These are phyloP conservation scores for Hydropotes inermis DNA, from an alignment of 2,113 vertebrate genomes.

Conservation along the genomic window DNA sequence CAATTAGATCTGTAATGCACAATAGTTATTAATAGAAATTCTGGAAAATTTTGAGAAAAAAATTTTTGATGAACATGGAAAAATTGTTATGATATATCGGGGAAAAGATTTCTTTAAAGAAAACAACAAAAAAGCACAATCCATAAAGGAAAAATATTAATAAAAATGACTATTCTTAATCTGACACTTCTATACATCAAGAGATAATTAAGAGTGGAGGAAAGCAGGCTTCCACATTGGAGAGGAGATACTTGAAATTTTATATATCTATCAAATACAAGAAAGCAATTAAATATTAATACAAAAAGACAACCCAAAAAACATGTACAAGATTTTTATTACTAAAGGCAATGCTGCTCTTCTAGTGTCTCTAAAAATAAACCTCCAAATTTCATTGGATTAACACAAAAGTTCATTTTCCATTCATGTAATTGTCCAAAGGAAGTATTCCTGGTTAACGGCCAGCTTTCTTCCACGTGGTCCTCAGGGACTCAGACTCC, in stretches of 20 bases:
- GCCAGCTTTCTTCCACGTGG: not conserved
- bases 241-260: slow-evolving; percentile 6
- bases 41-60: not conserved
- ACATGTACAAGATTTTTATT: not conserved
- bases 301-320: not conserved
- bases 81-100: not conserved
- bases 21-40: not conserved
- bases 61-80: not conserved
- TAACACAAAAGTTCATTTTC: not conserved
- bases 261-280: not conserved
- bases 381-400: not conserved
- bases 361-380: not conserved
- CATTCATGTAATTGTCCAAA: not conserved
- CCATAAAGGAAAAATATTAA: not conserved
- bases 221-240: not conserved
- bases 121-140: not conserved
- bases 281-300: not conserved
- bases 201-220: not conserved
- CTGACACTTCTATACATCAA: not conserved
- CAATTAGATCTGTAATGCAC: not conserved
- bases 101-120: not conserved
- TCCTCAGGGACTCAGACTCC: not conserved
- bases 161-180: not conserved
- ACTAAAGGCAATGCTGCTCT: not conserved
- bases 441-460: not conserved